These are phyloP conservation scores for Ferdinandea cuprea DNA, from an alignment of 2,888 invertebrate species.

Conservation along the genomic window DNA sequence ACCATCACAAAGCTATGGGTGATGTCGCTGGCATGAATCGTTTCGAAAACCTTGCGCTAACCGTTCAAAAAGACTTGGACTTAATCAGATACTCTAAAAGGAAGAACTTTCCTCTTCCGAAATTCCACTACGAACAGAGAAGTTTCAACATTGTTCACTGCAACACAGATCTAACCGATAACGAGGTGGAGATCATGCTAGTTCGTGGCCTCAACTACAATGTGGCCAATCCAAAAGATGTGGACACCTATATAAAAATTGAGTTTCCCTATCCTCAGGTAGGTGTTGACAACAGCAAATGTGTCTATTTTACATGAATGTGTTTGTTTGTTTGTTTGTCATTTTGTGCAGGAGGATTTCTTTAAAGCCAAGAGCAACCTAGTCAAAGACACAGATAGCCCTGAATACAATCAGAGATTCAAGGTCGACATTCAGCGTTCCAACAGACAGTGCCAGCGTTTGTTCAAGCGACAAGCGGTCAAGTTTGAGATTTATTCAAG, in stretches of 20 bases:
- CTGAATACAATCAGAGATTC: slow-evolving; percentile 93
- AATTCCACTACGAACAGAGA: slow-evolving; percentile 96
- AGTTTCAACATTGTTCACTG: slow-evolving; percentile 96
- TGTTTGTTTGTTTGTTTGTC: not conserved
- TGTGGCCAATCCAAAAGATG: slow-evolving; percentile 92
- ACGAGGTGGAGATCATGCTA: slow-evolving; percentile 93
- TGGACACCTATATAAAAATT: slow-evolving; percentile 96
- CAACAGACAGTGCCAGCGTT: slow-evolving; percentile 90
- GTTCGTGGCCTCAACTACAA: slow-evolving; percentile 94
- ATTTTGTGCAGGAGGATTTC: slow-evolving; percentile 86
- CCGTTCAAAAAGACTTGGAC: slow-evolving; percentile 94
- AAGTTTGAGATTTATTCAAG: slow-evolving; percentile 96
- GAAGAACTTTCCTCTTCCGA: slow-evolving; percentile 87
- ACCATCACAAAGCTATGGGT: slow-evolving; percentile 94
- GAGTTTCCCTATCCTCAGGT: slow-evolving; percentile 88
- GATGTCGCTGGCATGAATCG: slow-evolving; percentile 94
- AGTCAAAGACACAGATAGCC: slow-evolving; percentile 93
- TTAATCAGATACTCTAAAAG: slow-evolving; percentile 89
- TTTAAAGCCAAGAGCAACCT: slow-evolving; percentile 89
- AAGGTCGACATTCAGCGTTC: slow-evolving; percentile 91
- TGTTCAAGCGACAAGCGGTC: slow-evolving; percentile 94
- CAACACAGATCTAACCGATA: slow-evolving; percentile 96
- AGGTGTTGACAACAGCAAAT: too few relatives aligned
- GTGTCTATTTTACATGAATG: not conserved
- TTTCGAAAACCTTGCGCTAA: slow-evolving; percentile 93